phyloP scores from a whole-genome alignment of 1,140 invertebrate genomes.

The Colletes gigas region DNA sequence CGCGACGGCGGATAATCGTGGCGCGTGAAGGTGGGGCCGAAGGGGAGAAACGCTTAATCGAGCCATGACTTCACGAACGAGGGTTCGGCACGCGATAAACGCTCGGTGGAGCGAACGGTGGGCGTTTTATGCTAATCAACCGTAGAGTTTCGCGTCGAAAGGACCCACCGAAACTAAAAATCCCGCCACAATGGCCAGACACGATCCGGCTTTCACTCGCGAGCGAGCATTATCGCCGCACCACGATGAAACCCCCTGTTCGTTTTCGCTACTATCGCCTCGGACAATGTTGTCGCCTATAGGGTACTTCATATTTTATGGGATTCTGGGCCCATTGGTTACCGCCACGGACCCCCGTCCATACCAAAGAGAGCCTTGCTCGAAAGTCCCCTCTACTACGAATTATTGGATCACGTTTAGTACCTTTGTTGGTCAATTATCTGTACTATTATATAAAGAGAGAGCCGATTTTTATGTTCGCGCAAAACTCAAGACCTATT shows the following conservation, averaged over 20 bases:
- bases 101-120: conserved; percentile 35
- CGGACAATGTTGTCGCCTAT: not conserved
- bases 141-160: conserved; percentile 21
- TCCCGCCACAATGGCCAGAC: conserved; percentile 25
- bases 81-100: conserved; percentile 45
- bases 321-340: no score
- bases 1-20: conserved; percentile 1
- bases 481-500: no score
- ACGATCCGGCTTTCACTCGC: conserved; percentile 33
- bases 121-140: conserved; percentile 65
- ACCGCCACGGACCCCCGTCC: no score
- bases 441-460: no score
- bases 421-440: no score
- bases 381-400: no score
- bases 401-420: no score
- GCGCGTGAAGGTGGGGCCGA: not conserved
- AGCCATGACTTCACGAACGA: conserved; percentile 27
- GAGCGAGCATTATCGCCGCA: conserved; percentile 12
- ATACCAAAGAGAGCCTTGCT: no score
- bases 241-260: conserved; percentile 21
- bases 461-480: no score
- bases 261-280: not conserved
- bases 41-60: conserved; percentile 23
- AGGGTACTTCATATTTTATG: not conserved
- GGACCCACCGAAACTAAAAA: conserved; percentile 27